A percentile compares a stretch with the other conserved stretches of the same genome.
Evolutionary conservation across 2,888 invertebrate species (phyloP).

Genomic region (Cerceris rybyensis): DNA sequence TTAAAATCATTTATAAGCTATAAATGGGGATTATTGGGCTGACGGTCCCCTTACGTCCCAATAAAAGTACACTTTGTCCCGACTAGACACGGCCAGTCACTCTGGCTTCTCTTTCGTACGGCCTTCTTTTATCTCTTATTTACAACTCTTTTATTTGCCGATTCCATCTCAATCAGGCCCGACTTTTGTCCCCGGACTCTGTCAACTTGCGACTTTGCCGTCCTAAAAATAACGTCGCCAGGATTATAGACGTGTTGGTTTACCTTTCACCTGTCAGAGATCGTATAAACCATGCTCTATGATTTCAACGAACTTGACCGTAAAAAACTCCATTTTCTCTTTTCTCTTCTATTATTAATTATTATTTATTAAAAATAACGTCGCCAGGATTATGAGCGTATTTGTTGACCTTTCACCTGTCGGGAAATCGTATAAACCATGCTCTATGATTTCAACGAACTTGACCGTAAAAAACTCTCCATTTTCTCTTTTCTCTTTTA

Average conservation of each 20-base stretch:
- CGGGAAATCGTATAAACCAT: conserved; percentile 1
- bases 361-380: conserved; percentile 58
- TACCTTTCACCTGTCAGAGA: conserved; percentile 17
- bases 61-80: conserved; percentile 79
- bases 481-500: too few relatives aligned
- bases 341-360: too few relatives aligned
- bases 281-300: background rate
- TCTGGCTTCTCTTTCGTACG: conserved; percentile 66
- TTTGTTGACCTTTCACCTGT: conserved; percentile 11
- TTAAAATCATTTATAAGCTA: conserved; percentile 82
- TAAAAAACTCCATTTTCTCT: too few relatives aligned
- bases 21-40: conserved; percentile 80
- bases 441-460: background rate
- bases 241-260: conserved; percentile 43
- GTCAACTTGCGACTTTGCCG: conserved; percentile 33
- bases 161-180: conserved; percentile 81
- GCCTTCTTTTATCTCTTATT: conserved; percentile 78
- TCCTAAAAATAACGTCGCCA: conserved; percentile 51
- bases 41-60: conserved; percentile 74
- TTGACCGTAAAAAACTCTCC: too few relatives aligned
- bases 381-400: conserved; percentile 46
- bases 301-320: background rate
- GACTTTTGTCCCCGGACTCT: conserved; percentile 32
- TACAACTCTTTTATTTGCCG: conserved; percentile 82
- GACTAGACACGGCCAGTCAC: conserved; percentile 80